phyloP scores from a whole-genome alignment of 2,888 invertebrate genomes.

The Gortyna flavago region DNA sequence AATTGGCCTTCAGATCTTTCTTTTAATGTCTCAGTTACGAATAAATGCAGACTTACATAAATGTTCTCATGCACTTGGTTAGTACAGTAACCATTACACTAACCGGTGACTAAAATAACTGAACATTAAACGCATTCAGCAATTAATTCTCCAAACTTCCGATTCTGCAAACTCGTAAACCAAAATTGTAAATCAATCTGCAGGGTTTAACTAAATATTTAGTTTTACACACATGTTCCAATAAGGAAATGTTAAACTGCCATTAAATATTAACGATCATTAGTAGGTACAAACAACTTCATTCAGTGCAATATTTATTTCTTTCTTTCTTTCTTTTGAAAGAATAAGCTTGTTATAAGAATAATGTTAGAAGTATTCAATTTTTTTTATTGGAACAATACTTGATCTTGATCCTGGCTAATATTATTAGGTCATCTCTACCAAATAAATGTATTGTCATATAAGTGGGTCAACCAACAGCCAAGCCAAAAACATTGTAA shows the following conservation, averaged over 20 bases:
- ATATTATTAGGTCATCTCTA: neutral
- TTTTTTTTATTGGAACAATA: too few relatives aligned
- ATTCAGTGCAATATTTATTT: neutral
- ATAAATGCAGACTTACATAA: neutral
- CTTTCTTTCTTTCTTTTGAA: too few relatives aligned
- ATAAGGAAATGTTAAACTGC: constrained; percentile 41
- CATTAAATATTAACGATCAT: constrained; percentile 20
- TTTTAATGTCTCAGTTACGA: neutral
- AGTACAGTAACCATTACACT: neutral
- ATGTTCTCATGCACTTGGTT: neutral
- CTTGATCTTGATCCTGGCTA: neutral
- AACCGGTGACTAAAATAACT: constrained; percentile 36
- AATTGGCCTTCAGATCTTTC: too few relatives aligned
- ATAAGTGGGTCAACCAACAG: neutral
- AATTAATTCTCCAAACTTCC: constrained; percentile 49
- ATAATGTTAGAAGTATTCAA: too few relatives aligned
- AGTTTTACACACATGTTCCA: constrained; percentile 44
- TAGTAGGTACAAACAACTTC: neutral
- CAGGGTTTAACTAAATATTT: constrained; percentile 51
- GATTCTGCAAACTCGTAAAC: constrained; percentile 58
- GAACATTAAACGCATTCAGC: constrained; percentile 37
- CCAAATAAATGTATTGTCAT: neutral
- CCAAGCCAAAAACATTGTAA: too few relatives aligned
- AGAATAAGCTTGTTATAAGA: too few relatives aligned
- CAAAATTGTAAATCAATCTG: constrained; percentile 45